Evolutionary conservation across 2,797 vertebrate genomes (phyloP).

Genomic region (Coregonus ussuriensis): DNA sequence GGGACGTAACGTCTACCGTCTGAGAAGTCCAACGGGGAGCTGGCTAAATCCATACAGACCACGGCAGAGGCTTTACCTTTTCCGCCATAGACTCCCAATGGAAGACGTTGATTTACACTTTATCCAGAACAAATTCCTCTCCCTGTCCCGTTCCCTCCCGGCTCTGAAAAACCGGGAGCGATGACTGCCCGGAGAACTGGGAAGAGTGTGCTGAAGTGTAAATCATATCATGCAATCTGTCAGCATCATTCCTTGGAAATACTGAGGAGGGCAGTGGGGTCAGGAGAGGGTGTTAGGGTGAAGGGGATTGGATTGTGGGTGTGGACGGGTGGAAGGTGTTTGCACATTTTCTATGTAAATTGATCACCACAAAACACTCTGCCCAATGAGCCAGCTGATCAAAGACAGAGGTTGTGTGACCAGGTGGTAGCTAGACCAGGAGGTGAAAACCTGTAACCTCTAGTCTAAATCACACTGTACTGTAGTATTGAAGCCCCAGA

Average conservation of each 20-base stretch:
- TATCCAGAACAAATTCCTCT: slow-evolving; percentile 46
- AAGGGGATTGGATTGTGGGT: background rate
- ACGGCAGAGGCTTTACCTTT: slow-evolving; percentile 16
- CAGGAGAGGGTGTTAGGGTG: slow-evolving; percentile 7
- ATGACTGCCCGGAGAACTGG: slow-evolving; percentile 55
- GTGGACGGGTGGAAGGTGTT: slow-evolving; percentile 7
- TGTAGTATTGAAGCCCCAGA: background rate
- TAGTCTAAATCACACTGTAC: slow-evolving; percentile 1
- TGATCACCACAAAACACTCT: slow-evolving; percentile 2
- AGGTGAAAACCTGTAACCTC: slow-evolving; percentile 2
- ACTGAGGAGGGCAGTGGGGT: slow-evolving; percentile 20
- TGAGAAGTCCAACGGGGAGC: slow-evolving; percentile 53
- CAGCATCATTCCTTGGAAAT: slow-evolving; percentile 32
- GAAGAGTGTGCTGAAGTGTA: slow-evolving; percentile 42
- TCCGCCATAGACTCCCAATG: slow-evolving; percentile 39
- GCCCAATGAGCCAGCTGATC: slow-evolving; percentile 11
- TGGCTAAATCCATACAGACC: slow-evolving; percentile 27
- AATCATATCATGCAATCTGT: slow-evolving; percentile 57
- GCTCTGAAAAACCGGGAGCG: slow-evolving; percentile 16
- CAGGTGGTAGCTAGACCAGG: slow-evolving; percentile 11
- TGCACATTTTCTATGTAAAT: slow-evolving; percentile 31
- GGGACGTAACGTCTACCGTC: slow-evolving; percentile 14
- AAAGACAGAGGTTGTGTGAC: slow-evolving; percentile 7
- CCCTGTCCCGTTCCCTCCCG: background rate
- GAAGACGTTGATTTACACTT: slow-evolving; percentile 61